Evolutionary conservation across 2,888 invertebrate species (phyloP).

Genomic region (Meandrusa payeni): DNA sequence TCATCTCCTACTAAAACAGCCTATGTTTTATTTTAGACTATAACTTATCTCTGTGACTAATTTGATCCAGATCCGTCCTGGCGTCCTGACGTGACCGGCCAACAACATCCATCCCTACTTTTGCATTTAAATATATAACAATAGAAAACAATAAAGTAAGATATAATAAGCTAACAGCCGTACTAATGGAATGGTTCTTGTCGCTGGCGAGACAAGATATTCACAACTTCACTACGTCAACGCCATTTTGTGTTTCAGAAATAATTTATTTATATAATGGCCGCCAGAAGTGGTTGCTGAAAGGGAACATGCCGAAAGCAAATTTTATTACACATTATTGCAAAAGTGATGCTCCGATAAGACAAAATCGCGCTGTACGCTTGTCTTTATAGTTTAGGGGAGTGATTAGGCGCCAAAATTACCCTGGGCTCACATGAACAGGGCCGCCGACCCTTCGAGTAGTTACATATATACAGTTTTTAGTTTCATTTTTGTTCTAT

Average conservation of each 20-base stretch:
- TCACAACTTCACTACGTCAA: constrained; percentile 1
- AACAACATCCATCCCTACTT: no score
- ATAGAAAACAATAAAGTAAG: no score
- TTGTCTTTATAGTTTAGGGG: constrained; percentile 32
- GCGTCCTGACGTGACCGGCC: no score
- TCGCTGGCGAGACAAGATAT: no score
- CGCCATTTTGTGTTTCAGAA: constrained; percentile 18
- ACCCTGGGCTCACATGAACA: neutral
- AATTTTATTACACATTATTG: constrained; percentile 13
- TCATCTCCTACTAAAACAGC: no score
- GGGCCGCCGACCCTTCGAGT: neutral
- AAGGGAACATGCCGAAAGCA: constrained; percentile 11
- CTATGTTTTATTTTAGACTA: no score
- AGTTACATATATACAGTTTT: neutral
- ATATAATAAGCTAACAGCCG: no score
- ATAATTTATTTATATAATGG: constrained; percentile 16
- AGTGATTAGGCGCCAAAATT: neutral
- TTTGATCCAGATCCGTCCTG: no score
- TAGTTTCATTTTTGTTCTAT: no score
- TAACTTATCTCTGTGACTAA: no score
- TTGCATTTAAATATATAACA: no score
- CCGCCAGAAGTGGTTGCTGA: constrained; percentile 10
- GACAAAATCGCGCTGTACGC: constrained; percentile 12
- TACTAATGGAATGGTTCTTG: no score
- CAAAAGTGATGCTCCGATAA: constrained; percentile 15